These are phyloP conservation scores for Acronicta leporina DNA, from an alignment of 2,888 invertebrate species.

Conservation along the genomic window DNA sequence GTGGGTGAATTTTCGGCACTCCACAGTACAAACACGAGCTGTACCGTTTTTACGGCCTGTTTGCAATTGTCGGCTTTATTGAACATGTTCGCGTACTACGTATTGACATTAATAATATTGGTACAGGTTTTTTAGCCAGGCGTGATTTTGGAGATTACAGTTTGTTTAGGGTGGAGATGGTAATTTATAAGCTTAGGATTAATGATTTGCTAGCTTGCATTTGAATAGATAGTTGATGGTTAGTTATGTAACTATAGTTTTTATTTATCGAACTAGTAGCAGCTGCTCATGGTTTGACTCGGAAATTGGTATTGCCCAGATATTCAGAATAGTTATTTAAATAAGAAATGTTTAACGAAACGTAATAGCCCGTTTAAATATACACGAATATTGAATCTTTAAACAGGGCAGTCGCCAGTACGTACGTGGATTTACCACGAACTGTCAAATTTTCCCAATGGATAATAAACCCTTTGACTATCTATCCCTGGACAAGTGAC, in stretches of 20 bases:
- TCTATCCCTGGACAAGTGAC: too few species aligned
- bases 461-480: too few species aligned
- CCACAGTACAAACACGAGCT: conserved; percentile 40
- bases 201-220: neutral
- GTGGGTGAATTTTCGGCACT: too few species aligned
- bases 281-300: too few species aligned
- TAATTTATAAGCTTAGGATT: neutral
- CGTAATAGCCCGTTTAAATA: neutral
- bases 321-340: neutral
- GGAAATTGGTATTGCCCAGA: too few species aligned
- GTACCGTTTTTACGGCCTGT: conserved; percentile 49
- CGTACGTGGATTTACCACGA: too few species aligned
- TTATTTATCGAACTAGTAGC: too few species aligned
- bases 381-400: neutral
- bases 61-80: conserved; percentile 46
- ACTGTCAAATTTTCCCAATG: too few species aligned
- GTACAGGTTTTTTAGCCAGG: conserved; percentile 25
- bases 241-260: too few species aligned
- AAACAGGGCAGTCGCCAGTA: neutral
- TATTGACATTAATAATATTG: conserved; percentile 37
- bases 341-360: neutral
- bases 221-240: too few species aligned
- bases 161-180: conserved; percentile 16
- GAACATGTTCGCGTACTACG: conserved; percentile 32
- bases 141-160: conserved; percentile 9